Base-by-base conservation (phyloP, 2,113 vertebrate genomes). In the Paramisgurnus dabryanus region DNA sequence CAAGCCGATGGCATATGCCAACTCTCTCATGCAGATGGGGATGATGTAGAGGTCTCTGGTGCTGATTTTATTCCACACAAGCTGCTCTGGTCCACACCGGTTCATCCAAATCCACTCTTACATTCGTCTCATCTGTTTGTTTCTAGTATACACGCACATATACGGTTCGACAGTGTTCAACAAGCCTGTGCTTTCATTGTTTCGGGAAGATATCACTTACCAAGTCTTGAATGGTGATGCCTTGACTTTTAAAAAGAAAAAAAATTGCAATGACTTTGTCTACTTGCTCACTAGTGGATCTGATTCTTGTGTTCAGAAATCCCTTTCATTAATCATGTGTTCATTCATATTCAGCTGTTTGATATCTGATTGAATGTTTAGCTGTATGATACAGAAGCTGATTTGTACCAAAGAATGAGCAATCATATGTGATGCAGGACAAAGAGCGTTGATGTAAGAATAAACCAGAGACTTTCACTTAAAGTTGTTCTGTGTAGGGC, bases 1-100 rank as follows among this genome's bases (percentile, higher is more conserved):
- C 89, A 97, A 97, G 88, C 96, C 96, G 89, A 98, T 98, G 96
- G 94, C 95, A 17, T 98, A 97, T 3, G 96, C 96, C 81, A 97
- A 96, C 90, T 92, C 95, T 57, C 92, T 98, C 89, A 92, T 98
- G 92, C 96, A 97, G 92, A 22, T 98, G 87, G 96, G 96, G 68
- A 96, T 98, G 95, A 96, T 98, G 95, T 97, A 94, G 93, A 88
- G 82, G 67, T 68, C 68, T 22, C 5, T 15, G 68, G 7, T n/a
- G 72, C 50, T 80, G 70, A 63, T 49, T 8, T 5, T 17, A 0
- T 58, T 58, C 40, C 41, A 57, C 60, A 41, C 18, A 61, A 68
- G 55, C 84, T 88, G 85, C 87, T 85, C 70, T 84, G 61, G 60
- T 78, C 86, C 87, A 88, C 87, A 78, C 85, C 86, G 74, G 76